Base-by-base conservation (phyloP, 2,113 vertebrate genomes). In the Mungos mungo region DNA sequence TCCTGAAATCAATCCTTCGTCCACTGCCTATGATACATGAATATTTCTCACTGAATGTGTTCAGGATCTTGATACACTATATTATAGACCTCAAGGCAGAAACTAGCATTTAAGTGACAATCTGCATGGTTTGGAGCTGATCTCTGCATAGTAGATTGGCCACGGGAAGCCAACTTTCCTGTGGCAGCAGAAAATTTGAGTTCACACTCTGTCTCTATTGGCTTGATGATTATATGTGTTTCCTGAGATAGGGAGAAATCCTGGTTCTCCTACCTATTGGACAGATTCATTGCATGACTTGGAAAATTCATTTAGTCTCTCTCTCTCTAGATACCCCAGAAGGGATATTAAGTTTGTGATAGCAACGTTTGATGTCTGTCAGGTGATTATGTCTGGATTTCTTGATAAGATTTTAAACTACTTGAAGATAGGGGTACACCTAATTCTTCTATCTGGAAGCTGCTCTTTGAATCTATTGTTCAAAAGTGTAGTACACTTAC, bases 371-470 rank as follows among this genome's bases (percentile, higher is more conserved):
- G 35, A 93, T 90, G n/a, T 68, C 47, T 89, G 35, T 92, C 69
- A 54, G n/a, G 60, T 63, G 45, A 66, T 79, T 92, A 6, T 63
- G 50, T 92, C 82, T 63, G 23, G 65, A 65, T 90, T 88, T 91
- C 25, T 45, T 60, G 33, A 81, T 86, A 86, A 29, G 19, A 66
- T 77, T 90, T 92, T 81, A 89, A 85, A 90, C 27, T 92, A 31
- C 54, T 74, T 90, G 52, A 90, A 66, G 76, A 72, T 80, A 76
- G 54, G 41, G 85, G 23, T 38, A 47, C 31, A 77, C 27, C 38
- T 45, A 85, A 52, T 95, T 94, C n/a, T 95, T 92, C 23, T 96
- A 93, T 84, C 72, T 84, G 74, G 47, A 94, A 84, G 63, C 0
- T 2, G n/a, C 29, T 72, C 86, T 35, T 90, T 57, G 21, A 92